phyloP scores from a whole-genome alignment of 1,140 invertebrate species.

The Neodiprion lecontei region DNA sequence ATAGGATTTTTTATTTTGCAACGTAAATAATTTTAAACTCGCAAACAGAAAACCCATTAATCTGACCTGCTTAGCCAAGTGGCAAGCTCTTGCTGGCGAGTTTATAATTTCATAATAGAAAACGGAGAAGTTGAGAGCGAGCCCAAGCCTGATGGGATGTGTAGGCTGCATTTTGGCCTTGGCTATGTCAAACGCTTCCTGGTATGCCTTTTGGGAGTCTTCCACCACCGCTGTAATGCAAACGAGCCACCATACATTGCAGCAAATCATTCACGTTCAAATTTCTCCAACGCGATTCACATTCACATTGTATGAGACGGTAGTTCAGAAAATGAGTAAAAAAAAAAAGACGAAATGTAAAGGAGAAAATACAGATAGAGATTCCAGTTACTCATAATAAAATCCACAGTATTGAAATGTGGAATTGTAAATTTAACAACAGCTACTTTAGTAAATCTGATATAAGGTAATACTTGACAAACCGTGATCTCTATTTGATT shows the following conservation, averaged over 20 bases:
- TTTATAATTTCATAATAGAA: conserved; percentile 99
- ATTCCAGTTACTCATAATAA: neutral
- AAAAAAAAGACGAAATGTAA: conserved; percentile 9
- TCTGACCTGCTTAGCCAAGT: conserved; percentile 95
- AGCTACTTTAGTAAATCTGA: too few relatives aligned
- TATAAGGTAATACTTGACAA: too few relatives aligned
- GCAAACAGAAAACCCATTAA: neutral
- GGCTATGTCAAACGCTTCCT: conserved; percentile 98
- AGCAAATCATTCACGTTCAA: neutral
- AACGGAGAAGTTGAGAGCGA: conserved; percentile 98
- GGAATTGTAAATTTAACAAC: too few relatives aligned
- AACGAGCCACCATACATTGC: conserved; percentile 43
- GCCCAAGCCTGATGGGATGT: conserved; percentile 94
- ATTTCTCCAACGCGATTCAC: neutral
- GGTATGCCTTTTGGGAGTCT: conserved; percentile 98
- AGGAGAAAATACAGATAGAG: neutral
- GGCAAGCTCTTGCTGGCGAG: conserved; percentile 94
- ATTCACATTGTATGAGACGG: neutral
- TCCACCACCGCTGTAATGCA: conserved; percentile 89
- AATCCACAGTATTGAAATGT: too few relatives aligned
- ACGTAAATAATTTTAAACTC: too few relatives aligned
- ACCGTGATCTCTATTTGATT: conserved; percentile 7
- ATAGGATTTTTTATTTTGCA: neutral
- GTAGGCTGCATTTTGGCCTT: conserved; percentile 98
- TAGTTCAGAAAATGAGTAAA: neutral